Conservation (phyloP, 2,888 invertebrate species). For the Spisula subtruncata region DNA sequence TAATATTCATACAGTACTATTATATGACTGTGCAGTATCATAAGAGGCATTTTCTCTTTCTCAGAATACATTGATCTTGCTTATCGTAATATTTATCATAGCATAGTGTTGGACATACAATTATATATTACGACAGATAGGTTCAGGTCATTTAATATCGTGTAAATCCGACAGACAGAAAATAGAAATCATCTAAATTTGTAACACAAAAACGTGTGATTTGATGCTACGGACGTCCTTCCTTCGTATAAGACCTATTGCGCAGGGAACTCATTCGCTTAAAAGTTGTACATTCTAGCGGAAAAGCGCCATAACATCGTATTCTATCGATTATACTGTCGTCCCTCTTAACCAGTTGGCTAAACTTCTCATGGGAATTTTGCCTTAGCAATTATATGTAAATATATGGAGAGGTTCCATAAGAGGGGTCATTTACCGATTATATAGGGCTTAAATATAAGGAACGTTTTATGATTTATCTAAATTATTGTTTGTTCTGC, state of each 20-base stretch:
- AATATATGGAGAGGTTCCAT: slow-evolving; percentile 28
- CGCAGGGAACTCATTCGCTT: not conserved
- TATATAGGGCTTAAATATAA: slow-evolving; percentile 17
- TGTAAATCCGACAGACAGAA: no score
- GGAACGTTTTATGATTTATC: no score
- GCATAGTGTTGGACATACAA: not conserved
- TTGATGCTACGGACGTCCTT: no score
- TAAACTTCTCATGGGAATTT: not conserved
- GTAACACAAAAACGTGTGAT: no score
- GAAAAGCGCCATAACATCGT: not conserved
- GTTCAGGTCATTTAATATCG: no score
- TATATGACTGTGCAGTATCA: not conserved
- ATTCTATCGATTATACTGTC: not conserved
- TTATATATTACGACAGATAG: no score
- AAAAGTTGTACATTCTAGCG: not conserved
- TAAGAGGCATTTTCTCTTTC: not conserved
- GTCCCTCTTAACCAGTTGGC: not conserved
- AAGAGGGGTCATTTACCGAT: slow-evolving; percentile 28
- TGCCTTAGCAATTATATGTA: slow-evolving; percentile 41
- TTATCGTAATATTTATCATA: not conserved
- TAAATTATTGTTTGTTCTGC: no score
- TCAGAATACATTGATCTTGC: not conserved
- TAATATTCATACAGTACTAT: not conserved
- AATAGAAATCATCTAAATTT: no score
- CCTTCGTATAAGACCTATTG: no score